These are phyloP conservation scores for Seriola quinqueradiata DNA, from an alignment of 2,113 vertebrate genomes.

Conservation along the genomic window DNA sequence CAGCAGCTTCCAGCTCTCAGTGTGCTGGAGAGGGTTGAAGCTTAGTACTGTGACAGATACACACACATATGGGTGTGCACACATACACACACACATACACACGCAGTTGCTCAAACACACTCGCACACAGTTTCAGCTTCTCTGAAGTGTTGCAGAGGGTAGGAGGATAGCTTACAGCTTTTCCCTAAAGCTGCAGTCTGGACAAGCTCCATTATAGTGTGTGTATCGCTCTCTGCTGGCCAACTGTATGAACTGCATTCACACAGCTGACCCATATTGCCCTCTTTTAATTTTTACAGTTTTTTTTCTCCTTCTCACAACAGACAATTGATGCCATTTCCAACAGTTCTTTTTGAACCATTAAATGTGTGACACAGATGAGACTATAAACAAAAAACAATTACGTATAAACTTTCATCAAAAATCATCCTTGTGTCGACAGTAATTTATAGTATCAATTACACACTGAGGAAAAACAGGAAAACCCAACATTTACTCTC, in stretches of 20 bases:
- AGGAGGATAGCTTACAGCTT: slow-evolving; percentile 40
- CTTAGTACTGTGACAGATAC: slow-evolving; percentile 47
- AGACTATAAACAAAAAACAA: background rate
- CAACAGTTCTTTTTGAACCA: background rate
- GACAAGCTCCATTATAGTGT: slow-evolving; percentile 56
- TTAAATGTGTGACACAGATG: background rate
- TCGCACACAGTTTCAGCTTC: slow-evolving; percentile 16
- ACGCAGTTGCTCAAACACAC: background rate
- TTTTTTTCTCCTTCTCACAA: background rate
- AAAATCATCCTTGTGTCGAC: background rate
- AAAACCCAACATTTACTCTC: background rate
- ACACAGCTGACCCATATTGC: slow-evolving; percentile 25
- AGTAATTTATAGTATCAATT: background rate
- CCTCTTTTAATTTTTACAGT: background rate
- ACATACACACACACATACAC: slow-evolving; percentile 1
- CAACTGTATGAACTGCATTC: slow-evolving; percentile 28
- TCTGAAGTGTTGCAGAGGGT: slow-evolving; percentile 50
- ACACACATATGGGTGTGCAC: slow-evolving; percentile 19
- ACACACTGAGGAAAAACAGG: background rate
- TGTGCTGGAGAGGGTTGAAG: slow-evolving; percentile 65
- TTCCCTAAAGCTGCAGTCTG: slow-evolving; percentile 58
- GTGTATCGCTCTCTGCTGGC: slow-evolving; percentile 71
- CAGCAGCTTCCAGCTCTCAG: slow-evolving; percentile 66
- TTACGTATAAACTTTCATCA: background rate
- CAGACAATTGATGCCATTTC: background rate